These are phyloP conservation scores for Theocolax elegans DNA, from an alignment of 1,140 invertebrate species.

Conservation along the genomic window DNA sequence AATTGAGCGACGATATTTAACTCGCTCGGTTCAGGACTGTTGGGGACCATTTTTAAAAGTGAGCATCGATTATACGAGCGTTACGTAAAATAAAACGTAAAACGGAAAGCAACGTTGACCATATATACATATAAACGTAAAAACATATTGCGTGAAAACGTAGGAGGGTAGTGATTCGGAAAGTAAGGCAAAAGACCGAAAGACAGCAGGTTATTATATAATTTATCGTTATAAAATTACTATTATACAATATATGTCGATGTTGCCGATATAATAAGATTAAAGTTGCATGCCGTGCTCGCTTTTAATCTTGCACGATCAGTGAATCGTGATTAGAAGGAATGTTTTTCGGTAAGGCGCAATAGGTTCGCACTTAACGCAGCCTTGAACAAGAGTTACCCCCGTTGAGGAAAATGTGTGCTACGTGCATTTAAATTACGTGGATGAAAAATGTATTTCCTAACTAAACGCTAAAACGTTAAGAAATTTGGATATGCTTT, in stretches of 20 bases:
- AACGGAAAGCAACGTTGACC: background rate
- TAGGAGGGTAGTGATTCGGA: too few species aligned
- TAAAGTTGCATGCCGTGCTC: conserved; percentile 30
- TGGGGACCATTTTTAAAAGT: conserved; percentile 57
- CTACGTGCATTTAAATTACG: background rate
- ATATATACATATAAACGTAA: background rate
- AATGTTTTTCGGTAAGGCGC: conserved; percentile 16
- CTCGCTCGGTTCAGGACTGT: conserved; percentile 54
- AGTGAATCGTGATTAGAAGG: conserved; percentile 2
- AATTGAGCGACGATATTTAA: background rate
- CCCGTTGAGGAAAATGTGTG: background rate
- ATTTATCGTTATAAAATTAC: too few species aligned
- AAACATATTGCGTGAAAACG: too few species aligned
- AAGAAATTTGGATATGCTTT: conserved; percentile 10
- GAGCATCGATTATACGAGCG: background rate
- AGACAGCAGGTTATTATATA: too few species aligned
- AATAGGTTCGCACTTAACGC: conserved; percentile 24
- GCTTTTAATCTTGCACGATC: conserved; percentile 33
- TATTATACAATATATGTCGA: background rate
- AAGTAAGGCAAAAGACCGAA: too few species aligned
- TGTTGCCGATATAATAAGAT: conserved; percentile 5
- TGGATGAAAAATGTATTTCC: too few species aligned
- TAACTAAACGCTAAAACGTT: too few species aligned
- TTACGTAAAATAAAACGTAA: background rate
- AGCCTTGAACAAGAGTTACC: conserved; percentile 33